A percentile compares a stretch with the other conserved stretches of the same genome.
phyloP scores from a whole-genome alignment of 1,140 invertebrate species.

The Drosophila busckii region DNA sequence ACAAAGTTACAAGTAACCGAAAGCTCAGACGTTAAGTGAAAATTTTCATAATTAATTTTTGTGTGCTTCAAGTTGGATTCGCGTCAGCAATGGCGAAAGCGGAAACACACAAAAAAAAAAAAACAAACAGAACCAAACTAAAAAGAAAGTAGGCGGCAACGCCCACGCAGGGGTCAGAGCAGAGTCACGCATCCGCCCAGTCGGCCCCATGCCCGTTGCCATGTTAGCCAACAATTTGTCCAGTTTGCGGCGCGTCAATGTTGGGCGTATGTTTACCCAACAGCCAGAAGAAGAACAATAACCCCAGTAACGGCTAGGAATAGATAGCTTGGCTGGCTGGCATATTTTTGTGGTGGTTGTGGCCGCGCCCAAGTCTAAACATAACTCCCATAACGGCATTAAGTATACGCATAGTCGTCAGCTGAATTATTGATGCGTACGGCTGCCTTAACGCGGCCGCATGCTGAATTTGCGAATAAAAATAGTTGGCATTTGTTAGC shows the following conservation, averaged over 20 bases:
- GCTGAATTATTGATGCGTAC: conserved; percentile 47
- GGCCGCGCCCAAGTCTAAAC: conserved; percentile 10
- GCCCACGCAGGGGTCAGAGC: no score
- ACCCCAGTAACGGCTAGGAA: conserved; percentile 8
- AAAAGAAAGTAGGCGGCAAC: no score
- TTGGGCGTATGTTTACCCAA: conserved; percentile 21
- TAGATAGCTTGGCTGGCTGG: conserved; percentile 9
- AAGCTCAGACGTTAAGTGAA: conserved; percentile 55
- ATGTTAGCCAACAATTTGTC: conserved; percentile 57
- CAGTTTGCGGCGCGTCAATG: conserved; percentile 33
- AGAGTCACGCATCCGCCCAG: neutral
- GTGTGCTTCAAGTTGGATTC: conserved; percentile 21
- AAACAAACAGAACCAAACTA: neutral
- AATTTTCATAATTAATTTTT: conserved; percentile 71
- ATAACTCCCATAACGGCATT: conserved; percentile 3
- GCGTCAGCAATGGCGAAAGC: neutral
- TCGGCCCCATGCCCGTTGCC: conserved; percentile 1
- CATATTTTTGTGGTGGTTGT: conserved; percentile 18
- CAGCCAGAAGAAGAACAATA: conserved; percentile 10
- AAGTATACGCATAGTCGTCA: conserved; percentile 6
- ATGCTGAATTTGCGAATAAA: neutral
- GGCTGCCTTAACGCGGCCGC: neutral
- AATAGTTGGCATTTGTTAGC: conserved; percentile 29
- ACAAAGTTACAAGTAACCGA: conserved; percentile 47
- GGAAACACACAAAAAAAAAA: neutral